Conservation (phyloP, 2,888 invertebrate genomes). For the Helleia helle region DNA sequence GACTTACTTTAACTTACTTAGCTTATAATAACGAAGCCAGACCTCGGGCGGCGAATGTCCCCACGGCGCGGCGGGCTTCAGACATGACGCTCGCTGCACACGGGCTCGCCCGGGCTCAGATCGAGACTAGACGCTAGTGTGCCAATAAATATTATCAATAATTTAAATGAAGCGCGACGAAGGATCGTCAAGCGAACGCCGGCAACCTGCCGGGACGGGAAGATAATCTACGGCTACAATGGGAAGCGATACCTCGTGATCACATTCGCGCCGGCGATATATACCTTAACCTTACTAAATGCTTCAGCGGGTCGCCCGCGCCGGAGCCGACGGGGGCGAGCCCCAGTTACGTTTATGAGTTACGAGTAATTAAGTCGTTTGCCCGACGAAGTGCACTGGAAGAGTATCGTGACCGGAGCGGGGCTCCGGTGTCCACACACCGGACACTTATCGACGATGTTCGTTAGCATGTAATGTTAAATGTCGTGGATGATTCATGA, state of each 20-base stretch:
- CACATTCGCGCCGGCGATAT: conserved; percentile 52
- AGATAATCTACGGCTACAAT: conserved; percentile 53
- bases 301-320: conserved; percentile 38
- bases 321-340: too few relatives aligned
- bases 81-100: too few relatives aligned
- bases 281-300: conserved; percentile 46
- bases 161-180: conserved; percentile 45
- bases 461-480: too few relatives aligned
- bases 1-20: conserved; percentile 57
- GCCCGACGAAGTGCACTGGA: conserved; percentile 24
- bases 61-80: too few relatives aligned
- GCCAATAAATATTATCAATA: conserved; percentile 53
- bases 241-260: conserved; percentile 54
- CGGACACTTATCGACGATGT: too few relatives aligned
- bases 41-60: too few relatives aligned
- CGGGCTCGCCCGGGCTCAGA: too few relatives aligned
- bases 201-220: conserved; percentile 48
- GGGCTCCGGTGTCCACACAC: too few relatives aligned
- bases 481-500: too few relatives aligned
- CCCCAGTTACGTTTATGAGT: conserved; percentile 35
- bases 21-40: conserved; percentile 44
- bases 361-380: conserved; percentile 27
- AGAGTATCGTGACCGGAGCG: conserved; percentile 53
- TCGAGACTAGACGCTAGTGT: conserved; percentile 60
- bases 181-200: conserved; percentile 45